Conservation (phyloP, 2,113 vertebrate genomes). For the Ursus arctos region DNA sequence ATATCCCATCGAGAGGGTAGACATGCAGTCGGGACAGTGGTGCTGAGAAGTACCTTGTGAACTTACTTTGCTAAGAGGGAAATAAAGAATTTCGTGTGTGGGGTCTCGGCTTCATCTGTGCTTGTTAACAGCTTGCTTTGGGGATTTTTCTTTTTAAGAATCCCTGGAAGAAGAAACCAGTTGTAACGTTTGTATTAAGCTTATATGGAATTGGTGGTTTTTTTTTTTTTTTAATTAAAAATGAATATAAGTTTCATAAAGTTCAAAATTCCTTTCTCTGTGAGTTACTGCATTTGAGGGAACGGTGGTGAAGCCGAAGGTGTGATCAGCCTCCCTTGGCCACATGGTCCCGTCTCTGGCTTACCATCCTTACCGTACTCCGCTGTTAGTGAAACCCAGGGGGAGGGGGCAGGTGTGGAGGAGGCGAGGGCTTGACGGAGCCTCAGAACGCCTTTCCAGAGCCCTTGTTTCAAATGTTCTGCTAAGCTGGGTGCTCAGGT, state of each 20-base stretch:
- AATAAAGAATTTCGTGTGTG: not conserved
- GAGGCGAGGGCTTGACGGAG: not conserved
- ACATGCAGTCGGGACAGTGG: not conserved
- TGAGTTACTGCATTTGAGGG: not conserved
- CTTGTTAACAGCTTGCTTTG: not conserved
- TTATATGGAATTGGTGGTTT: not conserved
- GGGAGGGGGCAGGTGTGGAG: not conserved
- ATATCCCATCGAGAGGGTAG: not conserved
- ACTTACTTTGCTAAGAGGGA: not conserved
- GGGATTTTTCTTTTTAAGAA: not conserved
- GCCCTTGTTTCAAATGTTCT: not conserved
- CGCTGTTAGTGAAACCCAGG: not conserved
- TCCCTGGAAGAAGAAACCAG: not conserved
- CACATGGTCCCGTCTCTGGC: not conserved
- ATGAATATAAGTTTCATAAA: not conserved
- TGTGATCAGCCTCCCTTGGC: too few relatives aligned
- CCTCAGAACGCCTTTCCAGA: fast-evolving
- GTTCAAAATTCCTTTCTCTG: not conserved
- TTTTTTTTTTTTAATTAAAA: not conserved
- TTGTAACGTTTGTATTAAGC: not conserved
- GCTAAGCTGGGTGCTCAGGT: fast-evolving
- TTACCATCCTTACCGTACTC: fast-evolving
- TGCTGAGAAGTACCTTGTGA: not conserved
- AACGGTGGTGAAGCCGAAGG: not conserved
- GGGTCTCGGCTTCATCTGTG: not conserved